These are phyloP conservation scores for Cardiocondyla obscurior DNA, from an alignment of 1,140 invertebrate species.

Conservation along the genomic window DNA sequence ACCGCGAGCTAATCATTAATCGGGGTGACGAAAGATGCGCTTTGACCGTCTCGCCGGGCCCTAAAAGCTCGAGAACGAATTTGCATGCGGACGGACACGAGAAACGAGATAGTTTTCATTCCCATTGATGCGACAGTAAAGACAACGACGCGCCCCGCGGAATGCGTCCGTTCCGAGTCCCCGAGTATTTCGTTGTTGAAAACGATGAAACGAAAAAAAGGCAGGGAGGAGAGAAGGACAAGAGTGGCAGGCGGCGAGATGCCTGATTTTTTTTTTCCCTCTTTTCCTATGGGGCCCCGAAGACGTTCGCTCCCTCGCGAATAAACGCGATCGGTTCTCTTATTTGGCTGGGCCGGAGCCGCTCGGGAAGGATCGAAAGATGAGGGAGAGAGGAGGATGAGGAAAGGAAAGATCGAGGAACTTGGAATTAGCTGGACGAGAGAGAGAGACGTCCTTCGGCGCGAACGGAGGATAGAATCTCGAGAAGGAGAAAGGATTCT, in stretches of 20 bases:
- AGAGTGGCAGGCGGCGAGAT: constrained; percentile 2
- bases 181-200: constrained; percentile 3
- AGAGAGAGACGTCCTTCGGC: constrained; percentile 16
- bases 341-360: constrained; percentile 56
- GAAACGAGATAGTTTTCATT: neutral
- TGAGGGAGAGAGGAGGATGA: constrained; percentile 13
- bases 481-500: constrained; percentile 51
- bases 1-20: neutral
- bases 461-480: constrained; percentile 40
- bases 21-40: neutral
- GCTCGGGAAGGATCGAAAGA: constrained; percentile 51
- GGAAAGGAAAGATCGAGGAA: neutral
- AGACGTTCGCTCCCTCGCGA: constrained; percentile 49
- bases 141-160: constrained; percentile 32
- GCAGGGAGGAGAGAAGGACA: neutral
- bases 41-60: neutral
- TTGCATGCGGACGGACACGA: neutral
- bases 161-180: constrained; percentile 49
- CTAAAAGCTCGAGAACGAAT: neutral
- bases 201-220: neutral
- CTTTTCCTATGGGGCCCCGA: constrained; percentile 43
- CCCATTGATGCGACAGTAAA: neutral
- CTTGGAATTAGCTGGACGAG: constrained; percentile 27
- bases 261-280: constrained; percentile 60
- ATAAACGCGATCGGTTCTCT: constrained; percentile 64